These are phyloP conservation scores for Drosophila anomalata DNA, from an alignment of 2,888 invertebrate species.

Conservation along the genomic window DNA sequence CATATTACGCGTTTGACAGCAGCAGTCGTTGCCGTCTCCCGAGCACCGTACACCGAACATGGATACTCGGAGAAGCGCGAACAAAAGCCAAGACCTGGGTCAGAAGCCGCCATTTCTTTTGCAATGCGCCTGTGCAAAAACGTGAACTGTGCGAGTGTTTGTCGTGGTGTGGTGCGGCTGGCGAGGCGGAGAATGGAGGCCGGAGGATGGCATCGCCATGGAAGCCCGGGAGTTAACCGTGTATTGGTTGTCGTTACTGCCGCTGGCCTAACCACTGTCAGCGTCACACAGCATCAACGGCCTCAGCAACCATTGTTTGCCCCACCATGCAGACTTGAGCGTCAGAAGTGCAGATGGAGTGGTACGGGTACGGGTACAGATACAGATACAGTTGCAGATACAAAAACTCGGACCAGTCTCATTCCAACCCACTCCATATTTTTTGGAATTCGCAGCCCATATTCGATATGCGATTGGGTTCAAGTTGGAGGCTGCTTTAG, in stretches of 20 bases:
- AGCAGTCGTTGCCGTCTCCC: slow-evolving; percentile 56
- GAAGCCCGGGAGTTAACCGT: slow-evolving; percentile 63
- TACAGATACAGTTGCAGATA: background rate
- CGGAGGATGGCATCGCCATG: slow-evolving; percentile 57
- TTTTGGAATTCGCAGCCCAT: slow-evolving; percentile 48
- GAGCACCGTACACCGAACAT: slow-evolving; percentile 63
- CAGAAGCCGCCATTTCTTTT: slow-evolving; percentile 68
- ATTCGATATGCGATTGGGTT: slow-evolving; percentile 58
- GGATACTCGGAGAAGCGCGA: slow-evolving; percentile 43
- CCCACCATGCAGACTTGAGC: slow-evolving; percentile 53
- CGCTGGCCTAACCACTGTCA: slow-evolving; percentile 68
- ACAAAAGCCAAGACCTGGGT: slow-evolving; percentile 36
- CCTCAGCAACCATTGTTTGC: slow-evolving; percentile 72
- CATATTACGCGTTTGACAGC: slow-evolving; percentile 64
- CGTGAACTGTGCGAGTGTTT: slow-evolving; percentile 18
- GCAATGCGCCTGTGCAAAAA: slow-evolving; percentile 74
- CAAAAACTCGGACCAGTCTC: slow-evolving; percentile 1
- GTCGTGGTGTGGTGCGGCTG: slow-evolving; percentile 7
- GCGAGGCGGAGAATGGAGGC: background rate
- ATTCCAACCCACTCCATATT: slow-evolving; percentile 8
- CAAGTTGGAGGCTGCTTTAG: slow-evolving; percentile 21
- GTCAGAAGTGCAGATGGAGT: slow-evolving; percentile 11
- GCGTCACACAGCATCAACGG: slow-evolving; percentile 45
- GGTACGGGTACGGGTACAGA: slow-evolving; percentile 18
- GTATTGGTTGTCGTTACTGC: slow-evolving; percentile 48